phyloP scores from a whole-genome alignment of 2,797 vertebrate species.

The Scyliorhinus canicula region DNA sequence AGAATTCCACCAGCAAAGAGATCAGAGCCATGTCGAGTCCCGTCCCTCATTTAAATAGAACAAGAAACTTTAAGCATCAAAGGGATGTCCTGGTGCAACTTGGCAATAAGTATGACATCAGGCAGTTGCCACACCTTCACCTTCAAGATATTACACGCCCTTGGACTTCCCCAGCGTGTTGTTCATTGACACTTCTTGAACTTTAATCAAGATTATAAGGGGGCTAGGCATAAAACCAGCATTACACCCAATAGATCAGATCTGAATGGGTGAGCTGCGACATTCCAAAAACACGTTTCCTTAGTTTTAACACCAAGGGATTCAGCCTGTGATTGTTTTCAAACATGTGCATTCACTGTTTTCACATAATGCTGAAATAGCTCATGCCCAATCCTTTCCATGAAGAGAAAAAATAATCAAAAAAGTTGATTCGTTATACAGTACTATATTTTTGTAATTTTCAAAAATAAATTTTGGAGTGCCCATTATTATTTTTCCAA shows the following conservation, averaged over 20 bases:
- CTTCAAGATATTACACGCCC: not conserved
- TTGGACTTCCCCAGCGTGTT: not conserved
- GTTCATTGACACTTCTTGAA: not conserved
- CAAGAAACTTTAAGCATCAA: not conserved
- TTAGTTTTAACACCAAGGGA: not conserved
- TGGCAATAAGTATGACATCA: not conserved
- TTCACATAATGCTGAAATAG: not conserved
- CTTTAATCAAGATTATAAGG: not conserved
- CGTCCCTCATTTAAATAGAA: not conserved
- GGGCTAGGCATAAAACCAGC: not conserved
- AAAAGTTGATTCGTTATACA: not conserved
- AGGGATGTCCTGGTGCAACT: too few relatives aligned
- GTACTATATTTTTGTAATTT: not conserved
- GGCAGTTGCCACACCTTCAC: not conserved
- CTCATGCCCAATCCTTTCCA: not conserved
- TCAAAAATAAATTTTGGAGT: too few relatives aligned
- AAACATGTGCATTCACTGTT: not conserved
- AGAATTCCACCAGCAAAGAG: not conserved
- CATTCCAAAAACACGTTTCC: not conserved
- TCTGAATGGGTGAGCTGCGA: too few relatives aligned
- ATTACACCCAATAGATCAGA: not conserved
- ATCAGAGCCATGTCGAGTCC: not conserved
- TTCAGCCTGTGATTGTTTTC: not conserved
- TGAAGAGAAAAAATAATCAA: too few relatives aligned
- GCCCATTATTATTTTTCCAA: too few relatives aligned